phyloP scores from a whole-genome alignment of 2,888 invertebrate species.

The Aleiodes alternator region DNA sequence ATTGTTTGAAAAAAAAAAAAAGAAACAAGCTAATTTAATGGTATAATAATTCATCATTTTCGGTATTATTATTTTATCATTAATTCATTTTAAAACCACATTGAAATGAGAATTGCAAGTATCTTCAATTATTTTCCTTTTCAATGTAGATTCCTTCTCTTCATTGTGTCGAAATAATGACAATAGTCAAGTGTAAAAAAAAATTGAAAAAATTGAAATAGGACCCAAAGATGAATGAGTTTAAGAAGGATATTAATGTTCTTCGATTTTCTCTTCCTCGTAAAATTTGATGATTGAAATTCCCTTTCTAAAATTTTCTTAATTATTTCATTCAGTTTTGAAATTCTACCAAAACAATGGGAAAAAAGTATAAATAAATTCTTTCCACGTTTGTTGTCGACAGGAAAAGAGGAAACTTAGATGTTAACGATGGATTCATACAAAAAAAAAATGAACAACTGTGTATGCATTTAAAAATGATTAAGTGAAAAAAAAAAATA shows the following conservation, averaged over 20 bases:
- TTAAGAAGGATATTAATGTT: neutral
- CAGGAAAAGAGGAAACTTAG: constrained; percentile 35
- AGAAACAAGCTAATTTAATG: constrained; percentile 12
- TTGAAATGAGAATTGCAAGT: constrained; percentile 13
- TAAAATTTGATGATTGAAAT: constrained; percentile 26
- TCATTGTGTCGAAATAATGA: too few species aligned
- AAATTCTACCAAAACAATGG: neutral
- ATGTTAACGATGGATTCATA: constrained; percentile 42
- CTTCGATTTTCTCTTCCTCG: too few species aligned
- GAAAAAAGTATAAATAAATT: constrained; percentile 18
- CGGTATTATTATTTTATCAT: neutral
- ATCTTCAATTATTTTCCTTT: constrained; percentile 2
- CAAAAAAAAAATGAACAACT: constrained; percentile 61
- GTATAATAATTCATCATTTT: neutral
- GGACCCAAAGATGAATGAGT: constrained; percentile 41
- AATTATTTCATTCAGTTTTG: constrained; percentile 16
- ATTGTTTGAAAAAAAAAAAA: constrained; percentile 1
- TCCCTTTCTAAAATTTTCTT: constrained; percentile 29
- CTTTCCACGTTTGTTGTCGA: constrained; percentile 45
- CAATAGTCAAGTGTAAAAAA: too few species aligned
- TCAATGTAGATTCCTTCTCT: neutral
- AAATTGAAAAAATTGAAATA: constrained; percentile 26
- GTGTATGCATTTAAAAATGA: constrained; percentile 69
- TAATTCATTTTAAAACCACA: neutral
- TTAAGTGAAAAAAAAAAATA: constrained; percentile 50